Evolutionary conservation across 2,888 invertebrate species (phyloP).

Genomic region (Amphipoea lucens): DNA sequence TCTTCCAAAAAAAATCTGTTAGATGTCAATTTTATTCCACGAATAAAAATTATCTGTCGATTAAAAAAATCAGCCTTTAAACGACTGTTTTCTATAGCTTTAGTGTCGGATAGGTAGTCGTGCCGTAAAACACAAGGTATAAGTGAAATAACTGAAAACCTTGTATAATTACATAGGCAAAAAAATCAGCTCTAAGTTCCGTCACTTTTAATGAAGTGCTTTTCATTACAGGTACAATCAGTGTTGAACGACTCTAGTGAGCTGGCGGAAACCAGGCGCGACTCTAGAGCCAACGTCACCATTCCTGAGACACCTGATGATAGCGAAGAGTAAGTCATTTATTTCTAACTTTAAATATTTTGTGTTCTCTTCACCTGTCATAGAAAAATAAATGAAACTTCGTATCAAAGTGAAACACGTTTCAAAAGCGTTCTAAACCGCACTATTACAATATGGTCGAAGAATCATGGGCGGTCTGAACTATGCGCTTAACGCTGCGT

Average conservation of each 20-base stretch:
- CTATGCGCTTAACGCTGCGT: too few relatives aligned
- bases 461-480: too few relatives aligned
- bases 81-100: not conserved
- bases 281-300: conserved; percentile 81
- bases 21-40: too few relatives aligned
- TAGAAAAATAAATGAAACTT: not conserved
- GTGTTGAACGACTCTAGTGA: conserved; percentile 82
- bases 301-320: conserved; percentile 87
- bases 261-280: conserved; percentile 68
- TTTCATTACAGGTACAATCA: conserved; percentile 79
- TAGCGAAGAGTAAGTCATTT: conserved; percentile 84
- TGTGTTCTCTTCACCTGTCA: not conserved
- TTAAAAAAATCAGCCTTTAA: too few relatives aligned
- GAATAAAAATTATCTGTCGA: too few relatives aligned
- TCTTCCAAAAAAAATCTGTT: too few relatives aligned
- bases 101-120: not conserved
- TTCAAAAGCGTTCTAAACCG: not conserved
- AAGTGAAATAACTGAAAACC: not conserved
- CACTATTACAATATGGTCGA: not conserved
- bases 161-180: not conserved
- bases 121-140: not conserved
- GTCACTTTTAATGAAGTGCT: not conserved
- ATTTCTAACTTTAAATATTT: not conserved
- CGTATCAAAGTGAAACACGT: not conserved
- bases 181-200: not conserved